Evolutionary conservation across 2,888 invertebrate genomes (phyloP).

Genomic region (Drosophila pegasa): DNA sequence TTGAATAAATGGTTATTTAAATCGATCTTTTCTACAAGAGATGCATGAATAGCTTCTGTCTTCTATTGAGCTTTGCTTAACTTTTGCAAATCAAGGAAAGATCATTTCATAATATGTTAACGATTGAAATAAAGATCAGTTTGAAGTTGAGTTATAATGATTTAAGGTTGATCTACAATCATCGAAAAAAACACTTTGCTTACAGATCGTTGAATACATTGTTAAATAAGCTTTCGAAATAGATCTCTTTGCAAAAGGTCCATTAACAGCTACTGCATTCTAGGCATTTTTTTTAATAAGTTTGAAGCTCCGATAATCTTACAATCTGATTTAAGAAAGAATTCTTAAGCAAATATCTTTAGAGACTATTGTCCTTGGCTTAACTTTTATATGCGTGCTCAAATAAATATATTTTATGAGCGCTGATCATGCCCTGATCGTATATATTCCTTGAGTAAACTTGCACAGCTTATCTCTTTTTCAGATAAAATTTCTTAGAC

Average conservation of each 20-base stretch:
- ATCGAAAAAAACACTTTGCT: too few relatives aligned
- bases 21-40: too few relatives aligned
- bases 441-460: slow-evolving; percentile 1
- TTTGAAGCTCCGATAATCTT: not conserved
- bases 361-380: not conserved
- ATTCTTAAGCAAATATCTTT: not conserved
- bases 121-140: too few relatives aligned
- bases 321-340: not conserved
- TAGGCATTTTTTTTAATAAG: not conserved
- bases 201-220: not conserved
- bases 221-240: not conserved
- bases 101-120: too few relatives aligned
- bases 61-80: too few relatives aligned
- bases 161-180: too few relatives aligned
- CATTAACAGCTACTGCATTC: not conserved
- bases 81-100: too few relatives aligned
- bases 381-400: not conserved
- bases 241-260: not conserved
- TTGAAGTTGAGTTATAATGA: too few relatives aligned
- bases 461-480: not conserved
- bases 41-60: too few relatives aligned
- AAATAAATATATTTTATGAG: not conserved
- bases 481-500: not conserved
- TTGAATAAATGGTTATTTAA: too few relatives aligned
- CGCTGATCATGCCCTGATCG: not conserved